Base-by-base conservation (phyloP, 2,888 invertebrate genomes). In the Rosalia funebris region DNA sequence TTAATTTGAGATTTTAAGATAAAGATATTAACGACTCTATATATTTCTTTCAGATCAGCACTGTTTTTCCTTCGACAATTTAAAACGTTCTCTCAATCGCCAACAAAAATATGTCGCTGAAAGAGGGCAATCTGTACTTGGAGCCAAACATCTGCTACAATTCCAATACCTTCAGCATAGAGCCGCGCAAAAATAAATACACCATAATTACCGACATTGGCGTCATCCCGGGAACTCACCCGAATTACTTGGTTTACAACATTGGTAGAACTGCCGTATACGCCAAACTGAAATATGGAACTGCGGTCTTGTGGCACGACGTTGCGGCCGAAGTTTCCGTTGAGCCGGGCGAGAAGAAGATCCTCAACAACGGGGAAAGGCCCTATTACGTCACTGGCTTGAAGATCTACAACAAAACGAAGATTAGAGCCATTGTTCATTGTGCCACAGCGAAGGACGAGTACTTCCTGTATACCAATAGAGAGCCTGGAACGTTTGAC, bases 231-330 rank as follows among this genome's bases (percentile, higher is more conserved):
- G 20, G 9, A 10, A 1, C 48, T 1, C 55, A 55, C 11, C 11
- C 42, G 2, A 20, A 60, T 37, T 55, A 54, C 12, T 7, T 42
- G 12, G 44, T 60, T 37, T 42, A 42, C 15, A 60, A 60, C 36
- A 44, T 60, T 12, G 60, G 60, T 1, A 55, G 60, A 48, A 47
- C 46, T 20, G 42, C 16, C 3, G 50, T 60, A 1, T 34, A 17
- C 9, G 47, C 48, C n/a, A 11, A 55, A n/a, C 9, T 55, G 16
- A 16, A 37, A 32, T 56, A 60, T 17, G 55, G 60, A 1, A 47
- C 46, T 3, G 41, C 16, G 14, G 12, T 48, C 1, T 9, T 37
- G 7, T 60, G 60, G 55, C 14, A 15, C 10, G 45, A 37, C 10
- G 10, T 20, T 15, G 37, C 20, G 10, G 36, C 15, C 2, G 9